Base-by-base conservation (phyloP, 2,888 invertebrate species). In the Lysandra coridon region DNA sequence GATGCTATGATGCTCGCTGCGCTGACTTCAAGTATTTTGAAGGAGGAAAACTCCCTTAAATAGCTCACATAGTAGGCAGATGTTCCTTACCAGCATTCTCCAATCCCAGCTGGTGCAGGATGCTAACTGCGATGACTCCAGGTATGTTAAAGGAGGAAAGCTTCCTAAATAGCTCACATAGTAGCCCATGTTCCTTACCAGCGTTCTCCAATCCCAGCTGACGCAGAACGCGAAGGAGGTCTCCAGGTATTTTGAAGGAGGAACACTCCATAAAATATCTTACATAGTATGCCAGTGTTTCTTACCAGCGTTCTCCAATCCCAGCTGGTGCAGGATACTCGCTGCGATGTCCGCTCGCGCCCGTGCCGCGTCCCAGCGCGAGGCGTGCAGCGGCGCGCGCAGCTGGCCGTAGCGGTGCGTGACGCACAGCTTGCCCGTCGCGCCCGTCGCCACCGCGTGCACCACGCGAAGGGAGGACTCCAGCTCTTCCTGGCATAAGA, bases 321-420 rank as follows among this genome's bases (percentile, higher is more conserved):
- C 97, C 57, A 97, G 95, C 87, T 97, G 97, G 85, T 97, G 96
- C 4, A 98, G 92, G 81, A 98, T 94, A 82, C 96, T 96, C 74
- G 97, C 97, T 4, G 97, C 96, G 84, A 98, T 95, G 87, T 98
- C 98, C 73, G 97, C 96, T 86, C 97, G 97, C 86, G 98, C 97
- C 82, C 97, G 95, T 30, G 97, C 96, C 14, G 96, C 95, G 87
- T 97, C 97, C 95, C 97, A 98, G 74, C 97, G 95, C 74, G 95
- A 92, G 1, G 97, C 96, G 88, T 96, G 96, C 83, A 97, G 90
- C 53, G 97, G 96, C 60, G 97, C 96, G 81, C 96, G 95, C 81
- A 97, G 94, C 30, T 97, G 95, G 79, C 96, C 96, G 91, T 96
- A 97, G 37, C 95, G 95, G 85, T 96, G 96, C 6, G 96, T 96